Evolutionary conservation across 2,888 invertebrate genomes (phyloP).

Genomic region (Liodrosophila aerea): DNA sequence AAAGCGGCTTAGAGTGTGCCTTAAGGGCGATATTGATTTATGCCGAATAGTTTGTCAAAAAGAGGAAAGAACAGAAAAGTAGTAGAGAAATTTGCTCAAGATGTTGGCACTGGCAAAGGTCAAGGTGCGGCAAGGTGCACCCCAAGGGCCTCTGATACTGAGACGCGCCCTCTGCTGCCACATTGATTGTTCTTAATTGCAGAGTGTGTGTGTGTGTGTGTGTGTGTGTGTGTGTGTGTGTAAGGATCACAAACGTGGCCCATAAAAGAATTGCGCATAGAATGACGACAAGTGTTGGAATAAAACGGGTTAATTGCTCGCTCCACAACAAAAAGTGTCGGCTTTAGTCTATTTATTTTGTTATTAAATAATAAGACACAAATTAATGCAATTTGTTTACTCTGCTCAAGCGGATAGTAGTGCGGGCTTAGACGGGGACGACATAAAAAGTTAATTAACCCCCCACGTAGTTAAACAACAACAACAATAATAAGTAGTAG

Average conservation of each 20-base stretch:
- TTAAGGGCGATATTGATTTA: conserved; percentile 35
- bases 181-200: conserved; percentile 62
- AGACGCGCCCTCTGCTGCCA: conserved; percentile 25
- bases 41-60: conserved; percentile 35
- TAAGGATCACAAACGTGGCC: conserved; percentile 23
- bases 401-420: no score
- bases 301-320: conserved; percentile 52
- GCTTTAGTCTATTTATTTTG: conserved; percentile 69
- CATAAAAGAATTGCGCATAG: conserved; percentile 60
- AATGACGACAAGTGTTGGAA: conserved; percentile 46
- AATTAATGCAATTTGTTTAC: conserved; percentile 73
- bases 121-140: conserved; percentile 37
- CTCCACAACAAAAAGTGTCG: conserved; percentile 27
- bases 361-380: conserved; percentile 75
- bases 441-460: conserved; percentile 49
- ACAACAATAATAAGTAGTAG: conserved; percentile 12
- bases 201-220: conserved; percentile 20
- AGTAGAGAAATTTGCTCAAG: no score
- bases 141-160: background rate
- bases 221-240: conserved; percentile 1
- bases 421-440: conserved; percentile 19
- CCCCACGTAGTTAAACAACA: conserved; percentile 41
- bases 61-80: background rate
- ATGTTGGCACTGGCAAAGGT: conserved; percentile 20
- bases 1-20: no score